These are phyloP conservation scores for Montipora capitata DNA, from an alignment of 92 coral and sea anemone genomes.

Conservation along the genomic window DNA sequence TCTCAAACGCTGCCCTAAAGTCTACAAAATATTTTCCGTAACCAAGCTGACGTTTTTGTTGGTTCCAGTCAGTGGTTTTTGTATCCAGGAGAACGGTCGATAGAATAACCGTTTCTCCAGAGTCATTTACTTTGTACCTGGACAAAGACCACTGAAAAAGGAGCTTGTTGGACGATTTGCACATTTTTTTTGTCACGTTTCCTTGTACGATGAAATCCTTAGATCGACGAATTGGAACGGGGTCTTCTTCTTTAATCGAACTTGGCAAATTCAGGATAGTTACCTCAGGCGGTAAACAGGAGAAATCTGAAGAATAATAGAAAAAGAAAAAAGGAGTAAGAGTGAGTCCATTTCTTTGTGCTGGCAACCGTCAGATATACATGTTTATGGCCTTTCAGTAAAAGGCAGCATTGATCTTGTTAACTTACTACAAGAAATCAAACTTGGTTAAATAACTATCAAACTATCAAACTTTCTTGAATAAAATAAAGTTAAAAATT, in stretches of 20 bases:
- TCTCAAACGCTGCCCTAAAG: constrained; percentile 64
- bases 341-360: no score
- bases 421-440: no score
- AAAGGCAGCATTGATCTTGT: no score
- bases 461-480: no score
- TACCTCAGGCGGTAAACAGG: constrained; percentile 54
- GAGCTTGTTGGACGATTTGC: constrained; percentile 58
- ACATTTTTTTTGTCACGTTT: constrained; percentile 29
- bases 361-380: no score
- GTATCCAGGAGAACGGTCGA: not conserved
- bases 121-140: not conserved
- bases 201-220: constrained; percentile 72
- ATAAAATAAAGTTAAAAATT: no score
- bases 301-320: not conserved
- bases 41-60: constrained; percentile 56
- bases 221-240: constrained; percentile 63
- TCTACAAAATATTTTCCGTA: constrained; percentile 76
- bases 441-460: no score
- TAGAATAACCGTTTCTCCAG: not conserved
- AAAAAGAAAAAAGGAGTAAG: not conserved
- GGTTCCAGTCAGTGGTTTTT: constrained; percentile 81
- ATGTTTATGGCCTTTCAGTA: no score
- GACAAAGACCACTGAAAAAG: constrained; percentile 73
- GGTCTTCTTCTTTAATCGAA: not conserved
- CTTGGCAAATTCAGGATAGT: constrained; percentile 17